A percentile compares a stretch with the other conserved stretches of the same genome.
Conservation (phyloP, 2,113 vertebrate species). For the Ageneiosus marmoratus region DNA sequence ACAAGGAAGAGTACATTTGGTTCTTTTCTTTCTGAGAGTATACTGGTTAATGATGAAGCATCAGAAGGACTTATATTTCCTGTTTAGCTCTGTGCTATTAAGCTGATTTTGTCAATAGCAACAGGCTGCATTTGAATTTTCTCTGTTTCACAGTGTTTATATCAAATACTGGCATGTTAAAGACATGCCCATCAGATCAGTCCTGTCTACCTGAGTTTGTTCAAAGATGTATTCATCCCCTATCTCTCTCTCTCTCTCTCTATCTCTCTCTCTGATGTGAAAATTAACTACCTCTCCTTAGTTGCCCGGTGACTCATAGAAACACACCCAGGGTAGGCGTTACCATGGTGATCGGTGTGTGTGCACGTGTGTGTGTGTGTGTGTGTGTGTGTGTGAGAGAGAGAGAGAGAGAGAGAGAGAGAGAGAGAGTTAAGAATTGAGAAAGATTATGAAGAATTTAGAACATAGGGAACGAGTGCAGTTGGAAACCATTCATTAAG, state of each 20-base stretch:
- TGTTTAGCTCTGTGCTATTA: not conserved
- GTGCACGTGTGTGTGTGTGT: not conserved
- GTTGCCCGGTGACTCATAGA: slow-evolving; percentile 2
- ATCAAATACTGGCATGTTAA: not conserved
- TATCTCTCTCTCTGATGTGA: not conserved
- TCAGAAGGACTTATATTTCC: not conserved
- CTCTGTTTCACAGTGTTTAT: not conserved
- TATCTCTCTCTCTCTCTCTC: too few species aligned
- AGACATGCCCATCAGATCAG: not conserved
- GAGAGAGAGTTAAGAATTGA: too few species aligned
- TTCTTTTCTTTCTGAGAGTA: not conserved
- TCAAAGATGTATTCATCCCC: too few species aligned
- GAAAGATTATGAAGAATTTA: too few species aligned
- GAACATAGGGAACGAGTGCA: too few species aligned
- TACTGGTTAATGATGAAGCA: not conserved
- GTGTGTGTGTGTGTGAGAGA: not conserved
- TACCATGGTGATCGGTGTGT: slow-evolving; percentile 6
- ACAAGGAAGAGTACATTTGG: too few species aligned
- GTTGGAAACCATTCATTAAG: not conserved
- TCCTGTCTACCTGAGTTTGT: not conserved
- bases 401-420: not conserved
- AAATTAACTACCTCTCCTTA: not conserved
- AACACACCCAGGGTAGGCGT: not conserved
- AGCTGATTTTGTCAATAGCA: not conserved
- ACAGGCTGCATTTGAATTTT: not conserved